A percentile compares a stretch with the other conserved stretches of the same genome.
Evolutionary conservation across 2,888 invertebrate species (phyloP).

Genomic region (Agrilus mali): DNA sequence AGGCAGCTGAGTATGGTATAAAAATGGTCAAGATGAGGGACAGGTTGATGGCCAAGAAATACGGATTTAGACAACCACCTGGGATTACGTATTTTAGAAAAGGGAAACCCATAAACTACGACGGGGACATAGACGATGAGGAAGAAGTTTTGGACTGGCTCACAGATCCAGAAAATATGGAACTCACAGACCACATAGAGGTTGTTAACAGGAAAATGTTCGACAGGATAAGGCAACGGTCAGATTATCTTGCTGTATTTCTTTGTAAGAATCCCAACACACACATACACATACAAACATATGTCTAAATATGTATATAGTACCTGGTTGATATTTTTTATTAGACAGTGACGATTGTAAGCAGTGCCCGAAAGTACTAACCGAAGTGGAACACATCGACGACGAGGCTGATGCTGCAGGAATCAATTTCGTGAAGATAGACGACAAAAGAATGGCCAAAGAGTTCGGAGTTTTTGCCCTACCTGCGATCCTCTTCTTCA

Average conservation of each 20-base stretch:
- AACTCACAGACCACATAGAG: constrained; percentile 84
- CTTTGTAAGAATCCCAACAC: constrained; percentile 57
- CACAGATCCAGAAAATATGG: constrained; percentile 89
- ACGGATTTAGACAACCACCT: constrained; percentile 78
- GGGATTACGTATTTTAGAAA: constrained; percentile 86
- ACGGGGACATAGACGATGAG: constrained; percentile 86
- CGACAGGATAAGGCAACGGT: constrained; percentile 75
- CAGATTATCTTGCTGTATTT: constrained; percentile 84
- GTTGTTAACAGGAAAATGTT: constrained; percentile 89
- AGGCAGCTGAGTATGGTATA: constrained; percentile 84
- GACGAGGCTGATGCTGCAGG: constrained; percentile 85
- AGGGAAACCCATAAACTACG: constrained; percentile 79
- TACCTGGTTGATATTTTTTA: constrained; percentile 31
- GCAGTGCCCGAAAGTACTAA: constrained; percentile 77
- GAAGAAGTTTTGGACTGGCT: constrained; percentile 83
- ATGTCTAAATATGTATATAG: background rate
- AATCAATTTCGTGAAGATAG: constrained; percentile 86
- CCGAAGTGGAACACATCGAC: constrained; percentile 85
- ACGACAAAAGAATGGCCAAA: constrained; percentile 77
- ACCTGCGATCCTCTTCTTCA: constrained; percentile 83
- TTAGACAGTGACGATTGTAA: constrained; percentile 93
- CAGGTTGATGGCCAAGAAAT: constrained; percentile 85
- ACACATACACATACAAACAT: background rate
- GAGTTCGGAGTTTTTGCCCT: constrained; percentile 81
- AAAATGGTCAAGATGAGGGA: constrained; percentile 81